Conservation (phyloP, 2,113 vertebrate genomes). For the Tamias sibiricus region DNA sequence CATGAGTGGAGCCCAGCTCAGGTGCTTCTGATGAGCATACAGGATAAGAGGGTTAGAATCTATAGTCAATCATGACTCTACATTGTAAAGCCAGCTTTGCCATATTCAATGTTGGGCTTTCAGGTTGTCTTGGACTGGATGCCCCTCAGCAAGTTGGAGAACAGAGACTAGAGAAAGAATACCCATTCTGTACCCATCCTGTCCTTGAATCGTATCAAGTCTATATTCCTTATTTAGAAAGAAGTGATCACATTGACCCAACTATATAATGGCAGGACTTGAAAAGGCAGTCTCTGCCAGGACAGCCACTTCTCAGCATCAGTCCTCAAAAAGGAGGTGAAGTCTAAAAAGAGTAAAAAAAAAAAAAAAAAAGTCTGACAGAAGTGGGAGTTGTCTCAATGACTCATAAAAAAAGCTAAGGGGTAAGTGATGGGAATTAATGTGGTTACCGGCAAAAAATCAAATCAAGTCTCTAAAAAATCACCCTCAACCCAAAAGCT, state of each 20-base stretch:
- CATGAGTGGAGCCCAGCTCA: accelerated
- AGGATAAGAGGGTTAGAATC: neutral
- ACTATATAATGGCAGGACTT: too few species aligned
- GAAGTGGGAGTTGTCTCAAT: neutral
- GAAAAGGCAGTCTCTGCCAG: neutral
- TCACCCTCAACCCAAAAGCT: accelerated
- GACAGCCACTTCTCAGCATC: neutral
- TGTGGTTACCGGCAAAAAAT: neutral
- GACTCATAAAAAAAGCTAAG: neutral
- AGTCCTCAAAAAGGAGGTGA: neutral
- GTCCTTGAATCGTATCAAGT: neutral
- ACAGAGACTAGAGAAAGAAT: neutral
- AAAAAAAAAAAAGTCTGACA: neutral
- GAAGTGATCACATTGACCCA: neutral
- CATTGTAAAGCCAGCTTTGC: neutral
- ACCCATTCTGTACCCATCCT: neutral
- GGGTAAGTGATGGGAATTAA: neutral
- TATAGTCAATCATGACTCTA: neutral
- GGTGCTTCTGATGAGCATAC: neutral
- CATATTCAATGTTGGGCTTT: accelerated
- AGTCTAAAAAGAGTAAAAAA: neutral
- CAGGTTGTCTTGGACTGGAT: neutral
- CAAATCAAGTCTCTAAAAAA: neutral
- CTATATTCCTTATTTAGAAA: neutral
- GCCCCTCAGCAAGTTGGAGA: neutral